These are phyloP conservation scores for Adineta ricciae DNA, from an alignment of 2,888 invertebrate genomes.

Conservation along the genomic window DNA sequence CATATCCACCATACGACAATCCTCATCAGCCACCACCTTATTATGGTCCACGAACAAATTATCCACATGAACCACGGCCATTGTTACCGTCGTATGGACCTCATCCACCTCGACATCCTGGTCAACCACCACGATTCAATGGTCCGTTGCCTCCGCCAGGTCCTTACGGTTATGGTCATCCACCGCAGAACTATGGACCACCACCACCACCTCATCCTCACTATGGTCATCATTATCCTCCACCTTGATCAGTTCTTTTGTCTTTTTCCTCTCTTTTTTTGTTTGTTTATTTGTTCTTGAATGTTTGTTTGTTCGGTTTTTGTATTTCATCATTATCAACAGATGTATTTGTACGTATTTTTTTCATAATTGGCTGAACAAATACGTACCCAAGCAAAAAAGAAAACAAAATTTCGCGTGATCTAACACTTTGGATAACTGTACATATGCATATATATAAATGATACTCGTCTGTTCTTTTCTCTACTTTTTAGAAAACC, in stretches of 20 bases:
- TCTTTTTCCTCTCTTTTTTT: neutral
- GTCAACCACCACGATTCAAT: neutral
- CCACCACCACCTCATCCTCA: neutral
- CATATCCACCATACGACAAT: neutral
- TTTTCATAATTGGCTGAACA: neutral
- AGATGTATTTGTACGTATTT: slow-evolving; percentile 10
- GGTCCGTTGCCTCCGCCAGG: neutral
- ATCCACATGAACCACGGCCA: neutral
- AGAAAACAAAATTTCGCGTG: neutral
- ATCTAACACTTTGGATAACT: neutral
- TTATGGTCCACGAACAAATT: neutral
- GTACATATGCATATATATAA: neutral
- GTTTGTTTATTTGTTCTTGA: slow-evolving; percentile 2
- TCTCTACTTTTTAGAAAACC: slow-evolving; percentile 2
- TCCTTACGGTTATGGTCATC: neutral
- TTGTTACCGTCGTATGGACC: neutral
- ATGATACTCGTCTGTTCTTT: slow-evolving; percentile 9
- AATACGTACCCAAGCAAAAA: slow-evolving; percentile 6
- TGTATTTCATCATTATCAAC: slow-evolving; percentile 5
- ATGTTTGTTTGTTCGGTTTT: neutral
- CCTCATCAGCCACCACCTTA: neutral
- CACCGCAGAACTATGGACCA: slow-evolving; percentile 2
- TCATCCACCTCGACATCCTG: neutral
- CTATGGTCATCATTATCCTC: neutral
- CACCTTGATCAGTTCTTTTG: neutral